Conservation (phyloP, 2,888 invertebrate genomes). For the Tetranychus piercei region DNA sequence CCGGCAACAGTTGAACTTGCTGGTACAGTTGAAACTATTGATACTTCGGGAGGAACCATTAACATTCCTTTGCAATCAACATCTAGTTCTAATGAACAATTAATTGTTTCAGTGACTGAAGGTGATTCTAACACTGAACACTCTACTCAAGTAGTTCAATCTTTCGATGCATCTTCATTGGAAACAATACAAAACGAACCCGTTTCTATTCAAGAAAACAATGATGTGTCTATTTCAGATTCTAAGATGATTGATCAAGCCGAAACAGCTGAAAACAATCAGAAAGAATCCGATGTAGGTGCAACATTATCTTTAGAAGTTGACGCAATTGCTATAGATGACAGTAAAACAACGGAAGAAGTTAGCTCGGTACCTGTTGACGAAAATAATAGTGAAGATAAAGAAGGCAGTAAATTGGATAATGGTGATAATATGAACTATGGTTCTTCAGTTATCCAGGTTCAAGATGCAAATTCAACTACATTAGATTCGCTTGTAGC, state of each 20-base stretch:
- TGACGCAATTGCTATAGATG: not conserved
- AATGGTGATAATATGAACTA: constrained; percentile 4
- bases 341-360: not conserved
- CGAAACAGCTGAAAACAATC: not conserved
- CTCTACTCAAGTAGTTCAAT: not conserved
- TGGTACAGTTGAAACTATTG: constrained; percentile 17
- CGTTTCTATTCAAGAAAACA: not conserved
- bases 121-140: not conserved
- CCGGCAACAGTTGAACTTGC: constrained; percentile 8
- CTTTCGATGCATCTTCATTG: not conserved
- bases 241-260: not conserved
- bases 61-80: not conserved
- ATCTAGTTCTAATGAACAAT: not conserved
- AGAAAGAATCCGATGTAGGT: not conserved
- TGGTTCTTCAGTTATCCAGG: constrained; percentile 16
- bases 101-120: not conserved
- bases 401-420: not conserved
- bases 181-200: constrained; percentile 4
- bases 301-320: too few relatives aligned
- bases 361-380: not conserved
- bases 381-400: not conserved
- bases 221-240: not conserved
- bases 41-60: constrained; percentile 14
- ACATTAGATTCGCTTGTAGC: constrained; percentile 14
- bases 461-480: constrained; percentile 14